Evolutionary conservation across 2,797 vertebrate genomes (phyloP).

Genomic region (Muraenolepis orangiensis): DNA sequence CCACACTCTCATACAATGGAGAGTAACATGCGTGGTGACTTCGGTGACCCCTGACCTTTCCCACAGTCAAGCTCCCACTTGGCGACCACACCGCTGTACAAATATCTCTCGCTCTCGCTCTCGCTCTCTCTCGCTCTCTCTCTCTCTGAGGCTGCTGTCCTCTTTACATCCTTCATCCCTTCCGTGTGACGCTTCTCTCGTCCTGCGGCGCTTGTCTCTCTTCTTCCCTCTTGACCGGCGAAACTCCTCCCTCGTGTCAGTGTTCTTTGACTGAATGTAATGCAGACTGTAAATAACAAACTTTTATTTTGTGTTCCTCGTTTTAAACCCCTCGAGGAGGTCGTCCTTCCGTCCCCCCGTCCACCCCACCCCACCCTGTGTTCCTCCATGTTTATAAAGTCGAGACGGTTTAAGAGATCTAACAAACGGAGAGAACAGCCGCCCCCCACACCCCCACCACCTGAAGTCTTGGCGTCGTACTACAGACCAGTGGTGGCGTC

Average conservation of each 20-base stretch:
- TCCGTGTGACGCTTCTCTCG: neutral
- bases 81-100: neutral
- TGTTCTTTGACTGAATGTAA: neutral
- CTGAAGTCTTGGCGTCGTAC: neutral
- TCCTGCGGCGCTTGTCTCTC: neutral
- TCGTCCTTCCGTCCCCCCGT: too few species aligned
- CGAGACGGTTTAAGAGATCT: neutral
- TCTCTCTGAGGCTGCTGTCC: neutral
- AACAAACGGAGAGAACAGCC: neutral
- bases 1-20: neutral
- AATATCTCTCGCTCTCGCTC: neutral
- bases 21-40: neutral
- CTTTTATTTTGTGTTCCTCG: too few species aligned
- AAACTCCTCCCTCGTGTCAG: neutral
- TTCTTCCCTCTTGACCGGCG: neutral
- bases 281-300: neutral
- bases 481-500: slow-evolving; percentile 48
- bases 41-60: neutral
- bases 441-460: too few species aligned
- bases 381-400: neutral
- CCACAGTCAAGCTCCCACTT: neutral
- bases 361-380: too few species aligned
- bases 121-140: neutral
- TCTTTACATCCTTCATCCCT: neutral
- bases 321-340: too few species aligned